Conservation (phyloP, 2,797 vertebrate genomes). For the Pseudocheirus occidentalis region DNA sequence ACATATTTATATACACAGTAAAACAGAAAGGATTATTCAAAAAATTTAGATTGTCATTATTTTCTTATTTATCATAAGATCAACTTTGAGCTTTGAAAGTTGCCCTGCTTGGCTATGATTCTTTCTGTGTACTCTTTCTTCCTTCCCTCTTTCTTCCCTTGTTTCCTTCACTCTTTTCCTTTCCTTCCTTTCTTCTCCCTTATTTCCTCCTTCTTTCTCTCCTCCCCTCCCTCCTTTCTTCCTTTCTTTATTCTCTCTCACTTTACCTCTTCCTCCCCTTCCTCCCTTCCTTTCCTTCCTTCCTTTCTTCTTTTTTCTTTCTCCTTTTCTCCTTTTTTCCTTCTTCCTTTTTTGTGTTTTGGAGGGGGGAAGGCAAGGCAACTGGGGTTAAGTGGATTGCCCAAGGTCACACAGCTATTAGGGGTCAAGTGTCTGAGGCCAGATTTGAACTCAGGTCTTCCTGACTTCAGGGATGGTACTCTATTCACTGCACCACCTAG, state of each 20-base stretch:
- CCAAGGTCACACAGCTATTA: too few relatives aligned
- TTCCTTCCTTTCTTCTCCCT: neutral
- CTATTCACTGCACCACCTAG: too few relatives aligned
- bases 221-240: too few relatives aligned
- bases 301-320: neutral
- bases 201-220: neutral
- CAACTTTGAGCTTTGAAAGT: neutral
- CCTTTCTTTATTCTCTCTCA: neutral
- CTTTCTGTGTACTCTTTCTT: neutral
- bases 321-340: rapidly evolving
- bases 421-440: too few relatives aligned
- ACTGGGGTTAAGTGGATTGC: too few relatives aligned
- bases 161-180: neutral
- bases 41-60: neutral
- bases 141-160: neutral
- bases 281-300: neutral
- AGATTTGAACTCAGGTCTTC: too few relatives aligned
- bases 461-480: too few relatives aligned
- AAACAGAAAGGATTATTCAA: neutral
- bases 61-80: neutral
- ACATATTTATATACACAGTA: neutral
- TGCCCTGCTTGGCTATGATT: neutral
- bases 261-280: too few relatives aligned
- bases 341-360: neutral
- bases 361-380: too few relatives aligned